phyloP scores from a whole-genome alignment of 2,888 invertebrate genomes.

The Dynastes maya region DNA sequence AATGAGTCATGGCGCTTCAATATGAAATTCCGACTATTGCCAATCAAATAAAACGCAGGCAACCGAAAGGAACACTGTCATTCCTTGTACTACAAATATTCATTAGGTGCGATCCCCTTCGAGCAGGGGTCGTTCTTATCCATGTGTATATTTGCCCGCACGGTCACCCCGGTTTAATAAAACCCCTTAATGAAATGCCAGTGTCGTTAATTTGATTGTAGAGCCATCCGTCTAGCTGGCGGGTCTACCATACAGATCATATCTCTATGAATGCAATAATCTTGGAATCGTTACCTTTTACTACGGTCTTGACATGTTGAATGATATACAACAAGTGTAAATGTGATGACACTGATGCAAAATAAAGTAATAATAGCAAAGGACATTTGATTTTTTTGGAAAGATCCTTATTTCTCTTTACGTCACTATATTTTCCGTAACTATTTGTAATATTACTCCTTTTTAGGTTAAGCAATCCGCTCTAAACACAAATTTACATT shows the following conservation, averaged over 20 bases:
- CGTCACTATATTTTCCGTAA: too few species aligned
- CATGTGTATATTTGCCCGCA: slow-evolving; percentile 56
- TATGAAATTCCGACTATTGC: slow-evolving; percentile 61
- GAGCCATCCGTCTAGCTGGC: slow-evolving; percentile 60
- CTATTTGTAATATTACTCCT: too few species aligned
- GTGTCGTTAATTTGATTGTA: slow-evolving; percentile 67
- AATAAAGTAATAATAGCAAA: too few species aligned
- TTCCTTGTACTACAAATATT: slow-evolving; percentile 67
- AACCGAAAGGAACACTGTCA: slow-evolving; percentile 67
- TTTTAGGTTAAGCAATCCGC: too few species aligned
- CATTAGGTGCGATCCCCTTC: slow-evolving; percentile 63
- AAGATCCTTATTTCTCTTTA: too few species aligned
- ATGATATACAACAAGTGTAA: too few species aligned
- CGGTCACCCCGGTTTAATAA: slow-evolving; percentile 67
- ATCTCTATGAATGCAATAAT: slow-evolving; percentile 2
- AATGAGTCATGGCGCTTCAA: slow-evolving; percentile 55
- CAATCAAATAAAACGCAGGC: slow-evolving; percentile 66
- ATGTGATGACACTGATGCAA: too few species aligned
- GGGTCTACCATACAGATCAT: slow-evolving; percentile 1
- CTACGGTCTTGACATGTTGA: too few species aligned
- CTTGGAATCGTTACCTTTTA: not conserved
- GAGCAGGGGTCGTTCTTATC: slow-evolving; percentile 53
- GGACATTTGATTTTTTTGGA: too few species aligned
- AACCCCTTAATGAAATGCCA: slow-evolving; percentile 67
- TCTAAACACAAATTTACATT: too few species aligned